A percentile compares a stretch with the other conserved stretches of the same genome.
Evolutionary conservation across 2,113 vertebrate species (phyloP).

Genomic region (Pelmatolapia mariae): DNA sequence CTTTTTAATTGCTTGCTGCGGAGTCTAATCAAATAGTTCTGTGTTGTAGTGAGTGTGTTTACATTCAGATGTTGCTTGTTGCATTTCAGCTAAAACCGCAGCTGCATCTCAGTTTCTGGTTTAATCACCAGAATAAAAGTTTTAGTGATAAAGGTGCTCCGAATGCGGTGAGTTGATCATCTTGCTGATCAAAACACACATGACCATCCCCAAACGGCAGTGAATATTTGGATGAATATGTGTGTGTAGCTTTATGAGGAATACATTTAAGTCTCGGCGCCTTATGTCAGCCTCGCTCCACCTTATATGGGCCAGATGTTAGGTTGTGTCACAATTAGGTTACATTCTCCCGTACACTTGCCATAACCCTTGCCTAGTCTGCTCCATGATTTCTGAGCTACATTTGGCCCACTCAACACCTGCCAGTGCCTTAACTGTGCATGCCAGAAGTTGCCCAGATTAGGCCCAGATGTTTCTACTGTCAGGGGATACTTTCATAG

Average conservation of each 20-base stretch:
- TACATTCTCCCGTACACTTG: background rate
- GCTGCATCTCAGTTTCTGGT: background rate
- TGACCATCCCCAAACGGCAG: fast-evolving
- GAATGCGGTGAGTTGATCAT: background rate
- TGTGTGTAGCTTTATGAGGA: background rate
- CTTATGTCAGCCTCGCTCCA: background rate
- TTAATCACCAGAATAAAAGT: background rate
- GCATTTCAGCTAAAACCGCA: background rate
- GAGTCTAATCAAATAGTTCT: constrained; percentile 5
- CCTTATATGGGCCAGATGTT: background rate
- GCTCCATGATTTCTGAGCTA: background rate
- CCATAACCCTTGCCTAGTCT: background rate
- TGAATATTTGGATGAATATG: background rate
- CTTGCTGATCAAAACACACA: background rate
- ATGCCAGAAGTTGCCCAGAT: background rate
- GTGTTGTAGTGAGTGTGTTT: background rate
- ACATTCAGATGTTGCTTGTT: background rate
- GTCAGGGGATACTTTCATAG: background rate
- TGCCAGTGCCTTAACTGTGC: background rate
- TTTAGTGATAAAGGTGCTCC: background rate
- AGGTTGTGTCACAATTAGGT: background rate
- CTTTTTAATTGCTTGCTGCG: constrained; percentile 22
- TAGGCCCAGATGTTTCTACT: background rate
- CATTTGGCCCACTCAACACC: background rate
- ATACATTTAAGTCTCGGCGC: background rate